Conservation (phyloP, 2,888 invertebrate species). For the Pheosia gnoma region DNA sequence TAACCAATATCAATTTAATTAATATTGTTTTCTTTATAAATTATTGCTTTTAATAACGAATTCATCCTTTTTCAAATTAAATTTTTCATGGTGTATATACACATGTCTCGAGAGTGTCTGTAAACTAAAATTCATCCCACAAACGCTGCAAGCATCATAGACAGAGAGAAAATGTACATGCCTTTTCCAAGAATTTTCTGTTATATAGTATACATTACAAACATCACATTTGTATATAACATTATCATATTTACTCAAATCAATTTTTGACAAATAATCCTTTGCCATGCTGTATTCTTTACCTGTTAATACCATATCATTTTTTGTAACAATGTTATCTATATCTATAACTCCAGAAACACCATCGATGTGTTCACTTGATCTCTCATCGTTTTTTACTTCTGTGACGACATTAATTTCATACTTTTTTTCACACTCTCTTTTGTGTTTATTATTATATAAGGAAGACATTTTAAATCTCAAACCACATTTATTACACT, state of each 20-base stretch:
- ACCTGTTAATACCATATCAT: conserved; percentile 1
- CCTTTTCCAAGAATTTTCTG: neutral
- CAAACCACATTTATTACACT: conserved; percentile 21
- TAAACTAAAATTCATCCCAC: conserved; percentile 15
- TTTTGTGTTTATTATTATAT: conserved; percentile 8
- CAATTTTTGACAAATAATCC: conserved; percentile 11
- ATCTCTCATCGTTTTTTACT: neutral
- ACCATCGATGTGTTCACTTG: neutral
- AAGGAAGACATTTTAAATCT: conserved; percentile 13
- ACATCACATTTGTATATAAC: conserved; percentile 21
- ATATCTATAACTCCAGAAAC: neutral
- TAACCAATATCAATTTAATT: too few relatives aligned
- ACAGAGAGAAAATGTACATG: neutral
- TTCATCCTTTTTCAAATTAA: conserved; percentile 15
- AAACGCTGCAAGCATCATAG: neutral
- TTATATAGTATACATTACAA: conserved; percentile 11
- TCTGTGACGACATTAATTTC: conserved; percentile 8
- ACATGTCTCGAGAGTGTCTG: conserved; percentile 20
- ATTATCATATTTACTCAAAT: conserved; percentile 20
- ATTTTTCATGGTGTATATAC: conserved; percentile 22
- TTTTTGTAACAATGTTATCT: neutral
- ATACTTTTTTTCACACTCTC: conserved; percentile 4
- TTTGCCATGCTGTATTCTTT: neutral
- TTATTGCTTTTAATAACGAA: conserved; percentile 12
- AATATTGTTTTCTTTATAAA: neutral